A percentile compares a stretch with the other conserved stretches of the same genome.
phyloP scores from a whole-genome alignment of 2,113 vertebrate species.

The human region GRCh38 chr7:108124501-108125000 shows the following conservation, averaged over 20 bases:
- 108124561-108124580: background rate
- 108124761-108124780: background rate
- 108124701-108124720: background rate
- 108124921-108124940: background rate
- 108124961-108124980: background rate
- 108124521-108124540: background rate
- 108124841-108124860: background rate
- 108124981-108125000: background rate
- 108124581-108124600: background rate
- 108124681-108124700: constrained; percentile 28
- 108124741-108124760: background rate
- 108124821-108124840: background rate
- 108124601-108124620: background rate
- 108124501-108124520: background rate
- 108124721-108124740: background rate
- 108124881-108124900: background rate
- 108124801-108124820: background rate
- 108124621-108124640: background rate
- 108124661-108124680: background rate
- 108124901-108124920: background rate
- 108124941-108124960: background rate
- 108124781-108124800: background rate
- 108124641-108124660: background rate
- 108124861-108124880: background rate
- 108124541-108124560: background rate